These are phyloP conservation scores for Leptocoma aspasia DNA, from an alignment of 2,113 vertebrate genomes.

Conservation along the genomic window DNA sequence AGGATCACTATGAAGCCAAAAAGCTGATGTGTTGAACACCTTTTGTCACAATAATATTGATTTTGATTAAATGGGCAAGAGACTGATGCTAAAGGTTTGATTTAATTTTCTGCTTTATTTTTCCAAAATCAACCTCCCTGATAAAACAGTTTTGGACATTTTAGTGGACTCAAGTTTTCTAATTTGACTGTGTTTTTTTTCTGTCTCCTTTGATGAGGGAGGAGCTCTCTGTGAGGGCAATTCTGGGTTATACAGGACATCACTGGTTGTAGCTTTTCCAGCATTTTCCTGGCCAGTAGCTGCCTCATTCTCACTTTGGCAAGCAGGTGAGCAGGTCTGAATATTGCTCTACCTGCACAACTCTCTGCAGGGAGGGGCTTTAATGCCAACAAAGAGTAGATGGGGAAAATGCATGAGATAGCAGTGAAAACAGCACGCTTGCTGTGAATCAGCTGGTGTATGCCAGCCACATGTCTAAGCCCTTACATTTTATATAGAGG, in stretches of 20 bases:
- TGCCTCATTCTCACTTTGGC: neutral
- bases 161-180: neutral
- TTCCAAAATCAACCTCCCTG: neutral
- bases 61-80: neutral
- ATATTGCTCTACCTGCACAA: neutral
- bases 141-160: neutral
- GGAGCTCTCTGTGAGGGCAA: neutral
- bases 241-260: neutral
- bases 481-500: neutral
- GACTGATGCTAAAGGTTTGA: neutral
- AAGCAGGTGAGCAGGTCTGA: neutral
- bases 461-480: neutral
- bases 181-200: neutral
- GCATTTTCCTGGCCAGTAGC: neutral
- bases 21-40: neutral
- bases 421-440: neutral
- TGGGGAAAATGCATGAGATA: neutral
- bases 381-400: neutral
- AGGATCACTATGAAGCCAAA: neutral
- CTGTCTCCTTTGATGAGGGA: neutral
- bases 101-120: neutral
- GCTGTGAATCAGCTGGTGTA: neutral
- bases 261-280: neutral
- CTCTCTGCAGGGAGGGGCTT: neutral
- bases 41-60: neutral